phyloP scores from a whole-genome alignment of 2,113 vertebrate species.

The Taurulus bubalis region DNA sequence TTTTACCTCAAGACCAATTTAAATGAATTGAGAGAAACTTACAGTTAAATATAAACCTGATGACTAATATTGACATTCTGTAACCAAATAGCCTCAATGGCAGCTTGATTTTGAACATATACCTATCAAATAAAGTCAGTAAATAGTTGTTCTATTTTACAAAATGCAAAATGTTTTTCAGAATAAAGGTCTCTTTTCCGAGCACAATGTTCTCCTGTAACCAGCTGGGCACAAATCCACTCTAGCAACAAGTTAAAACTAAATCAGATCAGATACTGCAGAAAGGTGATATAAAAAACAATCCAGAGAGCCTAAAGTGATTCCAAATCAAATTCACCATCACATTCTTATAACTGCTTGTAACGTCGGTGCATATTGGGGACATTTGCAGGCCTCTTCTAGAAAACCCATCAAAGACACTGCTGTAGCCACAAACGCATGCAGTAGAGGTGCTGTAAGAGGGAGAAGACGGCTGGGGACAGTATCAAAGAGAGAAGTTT shows the following conservation, averaged over 20 bases:
- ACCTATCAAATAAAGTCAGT: neutral
- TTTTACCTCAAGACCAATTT: neutral
- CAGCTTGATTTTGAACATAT: neutral
- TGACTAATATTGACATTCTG: neutral
- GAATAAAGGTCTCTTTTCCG: neutral
- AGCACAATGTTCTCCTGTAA: neutral
- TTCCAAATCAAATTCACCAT: neutral
- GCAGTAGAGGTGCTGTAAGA: neutral
- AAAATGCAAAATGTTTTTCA: slow-evolving; percentile 1
- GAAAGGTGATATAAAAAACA: neutral
- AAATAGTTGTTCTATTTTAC: no score
- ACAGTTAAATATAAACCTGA: no score
- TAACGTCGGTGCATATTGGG: neutral
- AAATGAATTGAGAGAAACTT: neutral
- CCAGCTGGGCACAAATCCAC: neutral
- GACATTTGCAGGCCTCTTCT: neutral
- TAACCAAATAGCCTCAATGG: neutral
- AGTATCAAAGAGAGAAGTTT: slow-evolving; percentile 56
- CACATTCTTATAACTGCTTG: neutral
- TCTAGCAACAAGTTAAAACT: neutral
- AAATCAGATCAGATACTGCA: neutral
- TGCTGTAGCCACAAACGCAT: no score
- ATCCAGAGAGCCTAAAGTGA: no score
- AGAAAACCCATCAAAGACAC: neutral
- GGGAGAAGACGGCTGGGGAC: slow-evolving; percentile 1